Evolutionary conservation across 2,888 invertebrate species (phyloP).

Genomic region (Sialis fuliginosa): DNA sequence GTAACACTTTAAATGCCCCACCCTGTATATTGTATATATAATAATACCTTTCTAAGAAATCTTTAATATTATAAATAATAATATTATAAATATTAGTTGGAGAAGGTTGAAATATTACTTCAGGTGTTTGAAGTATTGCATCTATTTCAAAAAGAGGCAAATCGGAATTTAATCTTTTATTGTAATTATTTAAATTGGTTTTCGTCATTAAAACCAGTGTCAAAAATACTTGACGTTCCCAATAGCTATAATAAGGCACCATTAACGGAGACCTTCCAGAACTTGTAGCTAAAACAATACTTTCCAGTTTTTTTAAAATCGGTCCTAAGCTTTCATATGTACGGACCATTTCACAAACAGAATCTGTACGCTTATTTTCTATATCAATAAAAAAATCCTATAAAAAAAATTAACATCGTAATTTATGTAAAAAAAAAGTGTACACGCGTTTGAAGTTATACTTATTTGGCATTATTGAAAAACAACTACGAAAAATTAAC

Average conservation of each 20-base stretch:
- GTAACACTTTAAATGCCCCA: no score
- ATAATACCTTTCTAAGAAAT: slow-evolving; percentile 52
- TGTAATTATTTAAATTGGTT: slow-evolving; percentile 53
- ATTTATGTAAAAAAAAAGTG: no score
- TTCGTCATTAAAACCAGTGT: slow-evolving; percentile 46
- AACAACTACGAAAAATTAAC: no score
- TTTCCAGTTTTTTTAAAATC: slow-evolving; percentile 70
- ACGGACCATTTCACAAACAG: slow-evolving; percentile 45
- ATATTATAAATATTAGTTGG: slow-evolving; percentile 61
- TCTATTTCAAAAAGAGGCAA: slow-evolving; percentile 63
- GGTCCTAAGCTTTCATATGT: slow-evolving; percentile 69
- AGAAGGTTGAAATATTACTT: slow-evolving; percentile 58
- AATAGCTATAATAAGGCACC: slow-evolving; percentile 58
- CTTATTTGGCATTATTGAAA: no score
- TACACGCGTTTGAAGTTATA: no score
- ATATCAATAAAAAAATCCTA: slow-evolving; percentile 57
- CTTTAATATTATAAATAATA: slow-evolving; percentile 52
- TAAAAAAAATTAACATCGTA: slow-evolving; percentile 4
- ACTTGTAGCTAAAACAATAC: slow-evolving; percentile 60
- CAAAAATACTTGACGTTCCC: slow-evolving; percentile 65
- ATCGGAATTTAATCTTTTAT: slow-evolving; percentile 33
- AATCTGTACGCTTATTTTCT: slow-evolving; percentile 46
- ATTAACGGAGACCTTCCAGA: slow-evolving; percentile 58
- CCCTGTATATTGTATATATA: no score
- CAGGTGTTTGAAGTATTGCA: slow-evolving; percentile 52